Base-by-base conservation (phyloP, 1,140 invertebrate genomes). In the Reticulitermes speratus region DNA sequence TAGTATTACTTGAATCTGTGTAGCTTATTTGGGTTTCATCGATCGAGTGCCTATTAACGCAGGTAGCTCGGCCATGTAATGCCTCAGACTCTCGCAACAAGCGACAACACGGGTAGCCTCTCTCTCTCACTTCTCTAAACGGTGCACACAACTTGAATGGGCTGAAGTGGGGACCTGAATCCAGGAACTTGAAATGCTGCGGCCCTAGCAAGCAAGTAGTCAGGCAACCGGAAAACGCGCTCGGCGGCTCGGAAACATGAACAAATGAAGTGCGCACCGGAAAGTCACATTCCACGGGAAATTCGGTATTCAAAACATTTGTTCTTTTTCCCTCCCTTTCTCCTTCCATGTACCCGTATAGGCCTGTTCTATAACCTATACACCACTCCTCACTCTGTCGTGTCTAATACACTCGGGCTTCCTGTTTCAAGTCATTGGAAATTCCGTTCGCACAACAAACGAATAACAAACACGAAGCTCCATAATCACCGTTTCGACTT, bases 261-360 rank as follows among this genome's bases (percentile, higher is more conserved):
- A 84, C 83, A 84, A 84, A 84, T 84, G 83, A 84, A 84, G 83
- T 84, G 83, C 48, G n/a, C 83, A 84, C 83, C 83, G 83, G 83
- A 44, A 44, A 84, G 83, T 84, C 83, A 84, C 83, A 84, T 44
- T 84, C 32, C 83, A 52, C 25, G 32, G 83, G 83, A 84, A 84
- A 84, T 84, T 84, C 83, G 83, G 83, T 84, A 84, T 84, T 84
- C 83, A 84, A 84, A 84, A 84, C 83, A 44, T 84, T 84, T 84
- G 83, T 84, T 84, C 44, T 75, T 30, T 75, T 38, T 30, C n/a
- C 65, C 65, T 30, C n/a, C 65, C 65, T 12, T 30, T 30, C 32
- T 52, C 83, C 16, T 84, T 44, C 9, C 83, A 9, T 84, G 44
- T 84, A 44, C 14, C 25, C n/a, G 12, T 75, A 65, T 65, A 65